Evolutionary conservation across 2,797 vertebrate species (phyloP).

Genomic region (Micrastur ruficollis): DNA sequence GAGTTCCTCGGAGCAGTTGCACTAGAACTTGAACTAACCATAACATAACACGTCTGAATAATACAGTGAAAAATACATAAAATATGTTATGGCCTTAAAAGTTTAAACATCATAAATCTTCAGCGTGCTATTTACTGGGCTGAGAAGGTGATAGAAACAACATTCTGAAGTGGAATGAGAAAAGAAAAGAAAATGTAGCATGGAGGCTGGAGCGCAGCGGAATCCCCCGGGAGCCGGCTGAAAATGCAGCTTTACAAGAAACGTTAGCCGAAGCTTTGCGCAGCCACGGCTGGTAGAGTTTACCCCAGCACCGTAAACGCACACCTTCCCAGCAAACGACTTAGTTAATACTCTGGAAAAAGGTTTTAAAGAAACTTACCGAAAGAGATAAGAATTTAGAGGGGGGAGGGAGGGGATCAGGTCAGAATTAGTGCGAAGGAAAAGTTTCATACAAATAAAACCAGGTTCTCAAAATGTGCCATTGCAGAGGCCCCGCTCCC

Average conservation of each 20-base stretch:
- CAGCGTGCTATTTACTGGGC: neutral
- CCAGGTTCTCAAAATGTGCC: rapidly evolving
- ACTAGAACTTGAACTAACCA: constrained; percentile 25
- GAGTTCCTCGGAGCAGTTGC: neutral
- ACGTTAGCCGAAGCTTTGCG: neutral
- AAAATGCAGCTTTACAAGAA: neutral
- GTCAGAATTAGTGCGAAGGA: neutral
- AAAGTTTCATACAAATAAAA: neutral
- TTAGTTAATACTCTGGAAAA: neutral
- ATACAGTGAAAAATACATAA: neutral
- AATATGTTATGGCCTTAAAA: neutral
- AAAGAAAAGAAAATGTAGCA: neutral
- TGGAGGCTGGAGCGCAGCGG: neutral
- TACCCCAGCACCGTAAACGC: neutral
- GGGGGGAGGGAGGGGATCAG: rapidly evolving
- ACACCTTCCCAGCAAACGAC: neutral
- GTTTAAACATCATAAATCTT: constrained; percentile 36
- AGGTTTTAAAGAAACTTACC: neutral
- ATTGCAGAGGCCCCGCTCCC: rapidly evolving
- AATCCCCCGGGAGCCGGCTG: neutral
- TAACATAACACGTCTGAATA: constrained; percentile 51
- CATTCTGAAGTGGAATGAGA: constrained; percentile 34
- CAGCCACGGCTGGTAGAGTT: neutral
- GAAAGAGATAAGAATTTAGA: neutral
- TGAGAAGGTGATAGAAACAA: constrained; percentile 63